phyloP scores from a whole-genome alignment of 2,797 vertebrate genomes.

The Paratrypauchen microcephalus region DNA sequence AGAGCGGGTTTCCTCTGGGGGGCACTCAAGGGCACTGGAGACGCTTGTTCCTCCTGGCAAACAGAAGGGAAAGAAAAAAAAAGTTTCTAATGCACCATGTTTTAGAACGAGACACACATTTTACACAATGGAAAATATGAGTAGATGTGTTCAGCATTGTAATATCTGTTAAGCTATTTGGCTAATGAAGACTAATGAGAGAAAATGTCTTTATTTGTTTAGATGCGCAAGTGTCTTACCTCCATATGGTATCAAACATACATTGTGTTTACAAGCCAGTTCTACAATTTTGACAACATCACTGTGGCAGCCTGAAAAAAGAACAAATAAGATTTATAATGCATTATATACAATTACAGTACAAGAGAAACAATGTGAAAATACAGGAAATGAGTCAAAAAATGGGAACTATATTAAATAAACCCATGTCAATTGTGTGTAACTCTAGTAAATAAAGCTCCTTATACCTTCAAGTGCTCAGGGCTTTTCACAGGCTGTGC shows the following conservation, averaged over 20 bases:
- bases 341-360: not conserved
- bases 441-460: conserved; percentile 8
- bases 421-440: conserved; percentile 42
- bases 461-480: conserved; percentile 42
- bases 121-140: conserved; percentile 1
- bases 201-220: not conserved
- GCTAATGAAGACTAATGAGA: not conserved
- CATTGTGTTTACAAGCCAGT: conserved; percentile 91
- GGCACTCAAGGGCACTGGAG: conserved; percentile 93
- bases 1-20: conserved; percentile 89
- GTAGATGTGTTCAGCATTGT: not conserved
- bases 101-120: not conserved
- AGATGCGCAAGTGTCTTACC: conserved; percentile 76
- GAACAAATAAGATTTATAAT: too few relatives aligned
- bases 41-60: conserved; percentile 93
- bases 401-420: conserved; percentile 17
- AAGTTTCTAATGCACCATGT: not conserved
- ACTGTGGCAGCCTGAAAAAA: conserved; percentile 85
- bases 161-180: not conserved
- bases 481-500: conserved; percentile 46
- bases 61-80: conserved; percentile 4
- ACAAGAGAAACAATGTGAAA: not conserved
- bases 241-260: conserved; percentile 97
- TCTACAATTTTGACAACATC: conserved; percentile 96
- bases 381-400: not conserved